Evolutionary conservation across 2,888 invertebrate species (phyloP), one percentile per base, ranked within the genome.

Genomic region (Sphaeridia pumilis): DNA sequence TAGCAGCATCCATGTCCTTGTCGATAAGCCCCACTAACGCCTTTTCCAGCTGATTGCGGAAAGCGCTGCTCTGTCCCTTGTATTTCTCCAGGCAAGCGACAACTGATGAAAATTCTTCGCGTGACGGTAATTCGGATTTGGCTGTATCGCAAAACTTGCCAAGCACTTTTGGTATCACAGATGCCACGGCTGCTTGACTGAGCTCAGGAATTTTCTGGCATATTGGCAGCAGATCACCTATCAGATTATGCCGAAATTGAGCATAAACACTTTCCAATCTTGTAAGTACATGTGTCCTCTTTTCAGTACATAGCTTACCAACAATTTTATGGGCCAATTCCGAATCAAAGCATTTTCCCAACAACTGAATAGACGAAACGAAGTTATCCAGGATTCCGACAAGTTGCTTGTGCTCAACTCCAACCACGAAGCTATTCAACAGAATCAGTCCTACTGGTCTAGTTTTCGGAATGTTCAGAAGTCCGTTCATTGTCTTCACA

Each of bases 21-120:
- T 59, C 62, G 43, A 64, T 28, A 21, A 49, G 41, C 5, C 46
- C 45, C 2, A 59, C 24, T 2, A 64, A 36, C 1, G 48, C 25
- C 25, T 56, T 60, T 42, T 64, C 64, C 7, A 64, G 36, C n/a
- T 60, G 58, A 7, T 49, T 48, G 25, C 60, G 28, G 21, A 49
- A 54, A 21, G 46, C 43, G 45, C 59, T 59, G 56, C 60, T 62
- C 1, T 61, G 61, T 3, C 64, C 64, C 38, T 57, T 60, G 45
- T 55, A 62, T 12, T 51, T 54, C 21, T 54, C 48, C 20, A 64
- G 42, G 43, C 61, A 62, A n/a, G 55, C 42, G 46, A 50, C 47
- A 0, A 64, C 31, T 5, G 60, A 46, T 21, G 21, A 7, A 12
- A 64, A 25, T 34, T 59, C 59, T 38, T 57, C 53, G 17, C 14